These are phyloP conservation scores for Tenthredo mesomela DNA, from an alignment of 2,888 invertebrate genomes.

Conservation along the genomic window DNA sequence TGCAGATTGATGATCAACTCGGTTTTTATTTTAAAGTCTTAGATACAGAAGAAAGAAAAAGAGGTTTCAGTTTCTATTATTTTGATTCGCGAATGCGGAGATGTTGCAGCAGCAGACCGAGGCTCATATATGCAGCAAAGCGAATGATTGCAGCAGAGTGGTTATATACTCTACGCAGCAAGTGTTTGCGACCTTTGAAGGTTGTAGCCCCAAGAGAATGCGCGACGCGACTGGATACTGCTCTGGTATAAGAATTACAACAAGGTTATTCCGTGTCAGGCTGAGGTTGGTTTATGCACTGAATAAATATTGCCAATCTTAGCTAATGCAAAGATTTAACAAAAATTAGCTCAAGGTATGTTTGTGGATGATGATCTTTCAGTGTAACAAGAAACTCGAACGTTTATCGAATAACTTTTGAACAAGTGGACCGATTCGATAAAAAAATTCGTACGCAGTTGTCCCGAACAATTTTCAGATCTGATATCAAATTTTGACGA, in stretches of 20 bases:
- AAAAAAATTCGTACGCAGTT: background rate
- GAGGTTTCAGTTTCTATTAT: background rate
- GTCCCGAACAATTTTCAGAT: background rate
- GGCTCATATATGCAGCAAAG: background rate
- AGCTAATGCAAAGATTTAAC: background rate
- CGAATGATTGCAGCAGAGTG: background rate
- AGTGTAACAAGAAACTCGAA: background rate
- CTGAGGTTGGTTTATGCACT: constrained; percentile 13
- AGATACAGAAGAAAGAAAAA: background rate
- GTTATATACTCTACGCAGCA: constrained; percentile 14
- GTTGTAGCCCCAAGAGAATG: constrained; percentile 46
- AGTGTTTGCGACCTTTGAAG: constrained; percentile 47
- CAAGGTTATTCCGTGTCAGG: constrained; percentile 41
- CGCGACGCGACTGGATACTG: constrained; percentile 12
- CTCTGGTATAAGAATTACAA: constrained; percentile 23
- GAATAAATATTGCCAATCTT: constrained; percentile 10
- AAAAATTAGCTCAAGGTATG: background rate
- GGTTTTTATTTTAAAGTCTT: background rate
- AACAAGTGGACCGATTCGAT: background rate
- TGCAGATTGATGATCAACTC: constrained; percentile 9
- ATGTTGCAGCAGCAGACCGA: background rate
- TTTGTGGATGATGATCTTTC: background rate
- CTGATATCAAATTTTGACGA: background rate
- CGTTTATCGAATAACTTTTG: background rate
- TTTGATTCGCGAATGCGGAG: background rate